Percentiles rank a stretch among this genome's conserved stretches.
Conservation (phyloP, 2,888 invertebrate species). For the Drosophila leonis region DNA sequence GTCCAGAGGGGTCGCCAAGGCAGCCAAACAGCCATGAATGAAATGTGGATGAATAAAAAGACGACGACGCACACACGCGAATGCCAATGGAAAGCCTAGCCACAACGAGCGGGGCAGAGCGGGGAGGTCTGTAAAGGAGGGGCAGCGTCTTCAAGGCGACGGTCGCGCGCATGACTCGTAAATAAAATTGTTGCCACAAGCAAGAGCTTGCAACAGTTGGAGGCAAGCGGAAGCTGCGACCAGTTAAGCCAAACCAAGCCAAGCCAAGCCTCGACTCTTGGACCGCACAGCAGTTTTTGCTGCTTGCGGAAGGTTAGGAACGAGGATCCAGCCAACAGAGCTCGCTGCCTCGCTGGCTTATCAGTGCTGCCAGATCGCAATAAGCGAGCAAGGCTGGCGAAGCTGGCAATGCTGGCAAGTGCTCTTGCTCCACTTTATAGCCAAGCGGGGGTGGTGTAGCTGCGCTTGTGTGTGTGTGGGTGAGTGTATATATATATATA, state of each 20-base stretch:
- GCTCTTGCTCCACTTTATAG: constrained; percentile 37
- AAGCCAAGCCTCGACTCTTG: constrained; percentile 49
- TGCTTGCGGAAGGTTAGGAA: constrained; percentile 72
- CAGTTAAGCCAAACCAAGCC: constrained; percentile 49
- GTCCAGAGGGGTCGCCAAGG: constrained; percentile 42
- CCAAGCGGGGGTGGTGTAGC: constrained; percentile 5
- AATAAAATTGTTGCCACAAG: constrained; percentile 79
- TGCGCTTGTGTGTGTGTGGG: constrained; percentile 1
- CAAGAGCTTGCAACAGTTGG: constrained; percentile 30
- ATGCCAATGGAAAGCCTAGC: constrained; percentile 19
- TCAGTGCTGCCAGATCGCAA: constrained; percentile 66
- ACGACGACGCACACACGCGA: constrained; percentile 43
- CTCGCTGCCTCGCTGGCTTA: constrained; percentile 40
- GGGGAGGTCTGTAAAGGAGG: background rate
- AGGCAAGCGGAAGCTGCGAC: constrained; percentile 69
- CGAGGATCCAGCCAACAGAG: constrained; percentile 57
- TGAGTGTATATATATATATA: constrained; percentile 25
- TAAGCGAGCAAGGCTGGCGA: constrained; percentile 12
- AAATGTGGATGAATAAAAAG: constrained; percentile 56
- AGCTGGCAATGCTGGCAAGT: constrained; percentile 50
- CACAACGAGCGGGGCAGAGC: background rate
- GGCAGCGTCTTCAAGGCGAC: constrained; percentile 66
- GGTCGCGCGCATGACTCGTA: constrained; percentile 76
- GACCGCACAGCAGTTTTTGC: constrained; percentile 59
- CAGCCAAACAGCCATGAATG: constrained; percentile 54